A percentile compares a stretch with the other conserved stretches of the same genome.
phyloP scores from a whole-genome alignment of 2,797 vertebrate species.

The Pipistrellus kuhlii region DNA sequence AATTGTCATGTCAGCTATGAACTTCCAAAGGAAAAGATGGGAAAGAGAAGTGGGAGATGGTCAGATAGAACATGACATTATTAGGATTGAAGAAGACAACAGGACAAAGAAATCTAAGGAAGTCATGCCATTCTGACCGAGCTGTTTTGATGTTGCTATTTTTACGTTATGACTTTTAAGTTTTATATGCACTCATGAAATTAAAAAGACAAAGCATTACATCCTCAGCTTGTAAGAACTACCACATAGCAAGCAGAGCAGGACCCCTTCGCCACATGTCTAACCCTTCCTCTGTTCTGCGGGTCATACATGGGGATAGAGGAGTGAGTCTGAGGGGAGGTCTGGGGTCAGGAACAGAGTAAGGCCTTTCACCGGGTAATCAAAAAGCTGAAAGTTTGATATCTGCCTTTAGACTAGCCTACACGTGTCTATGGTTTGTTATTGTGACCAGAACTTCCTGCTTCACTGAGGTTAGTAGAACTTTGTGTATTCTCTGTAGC shows the following conservation, averaged over 20 bases:
- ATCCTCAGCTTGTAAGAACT: neutral
- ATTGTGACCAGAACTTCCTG: neutral
- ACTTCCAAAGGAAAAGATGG: neutral
- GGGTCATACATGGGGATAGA: neutral
- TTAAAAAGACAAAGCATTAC: neutral
- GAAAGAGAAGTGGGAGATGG: neutral
- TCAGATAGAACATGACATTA: neutral
- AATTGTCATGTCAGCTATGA: neutral
- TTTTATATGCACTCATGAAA: neutral
- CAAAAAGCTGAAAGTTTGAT: neutral
- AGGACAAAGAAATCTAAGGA: neutral
- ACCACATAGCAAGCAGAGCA: neutral
- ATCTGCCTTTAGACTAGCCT: neutral
- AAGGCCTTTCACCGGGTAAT: neutral
- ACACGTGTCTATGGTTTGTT: neutral
- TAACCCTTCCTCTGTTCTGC: neutral
- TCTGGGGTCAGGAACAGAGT: neutral
- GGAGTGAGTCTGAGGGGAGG: neutral
- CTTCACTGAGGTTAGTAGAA: neutral
- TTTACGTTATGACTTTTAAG: neutral
- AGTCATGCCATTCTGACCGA: neutral
- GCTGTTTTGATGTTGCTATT: neutral
- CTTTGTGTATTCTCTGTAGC: neutral
- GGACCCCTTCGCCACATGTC: neutral
- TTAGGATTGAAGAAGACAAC: neutral